Base-by-base conservation (phyloP, 2,888 invertebrate species). In the Stramonita haemastoma region DNA sequence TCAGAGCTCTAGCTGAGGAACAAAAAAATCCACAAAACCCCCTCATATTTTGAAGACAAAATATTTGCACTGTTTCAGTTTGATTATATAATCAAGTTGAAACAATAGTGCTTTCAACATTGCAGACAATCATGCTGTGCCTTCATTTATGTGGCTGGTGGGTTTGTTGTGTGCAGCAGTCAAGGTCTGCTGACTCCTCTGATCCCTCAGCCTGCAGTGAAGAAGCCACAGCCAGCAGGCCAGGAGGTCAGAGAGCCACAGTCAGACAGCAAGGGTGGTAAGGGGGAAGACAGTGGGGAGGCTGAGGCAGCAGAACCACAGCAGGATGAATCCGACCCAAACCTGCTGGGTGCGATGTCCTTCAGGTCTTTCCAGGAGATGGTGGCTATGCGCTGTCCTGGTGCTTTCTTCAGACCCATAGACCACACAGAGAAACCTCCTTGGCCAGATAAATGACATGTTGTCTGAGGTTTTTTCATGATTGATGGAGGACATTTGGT, bases 391-490 rank as follows among this genome's bases (percentile, higher is more conserved):
- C 60, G 86, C 32, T 66, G 11, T 17, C 86, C 86, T 8, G 34
- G 34, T 13, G 86, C 86, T 6, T 86, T 86, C 60, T 86, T 86
- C 86, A 86, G 34, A 22, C 86, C 86, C 60, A 86, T 86, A 46
- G 46, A 46, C 46, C 46, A 46, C 46, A 46, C 46, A 8, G 46
- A 46, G 46, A 46, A 46, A 46, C 46, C 46, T 46, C 46, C 46
- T 46, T 8, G 4, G 4, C 46, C 66, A 66, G 66, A 66, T 66
- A 26, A 66, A 66, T 22, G 66, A 66, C 17, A 17, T 22, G 66
- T 66, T 46, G 46, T 46, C 46, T 8, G 2, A 60, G 2, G 2
- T 46, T 46, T 46, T 46, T 46, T 46, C 46, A 46, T 46, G 46
- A 46, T 46, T 46, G 2, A 46, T 46, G 2, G 46, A 46, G 46